Conservation (phyloP, 2,888 invertebrate genomes). For the Aplocera efformata region DNA sequence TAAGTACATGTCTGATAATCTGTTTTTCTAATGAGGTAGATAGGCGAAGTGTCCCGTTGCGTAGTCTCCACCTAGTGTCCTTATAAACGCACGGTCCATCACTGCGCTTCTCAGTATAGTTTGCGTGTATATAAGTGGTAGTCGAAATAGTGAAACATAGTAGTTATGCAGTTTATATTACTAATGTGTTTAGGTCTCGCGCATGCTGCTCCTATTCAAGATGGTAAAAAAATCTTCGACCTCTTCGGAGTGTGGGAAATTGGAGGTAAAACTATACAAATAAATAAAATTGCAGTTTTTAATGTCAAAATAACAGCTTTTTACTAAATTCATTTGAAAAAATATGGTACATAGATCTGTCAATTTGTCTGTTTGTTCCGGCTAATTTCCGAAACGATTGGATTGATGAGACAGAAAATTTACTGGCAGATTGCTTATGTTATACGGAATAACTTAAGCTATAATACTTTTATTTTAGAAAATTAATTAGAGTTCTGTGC, state of each 20-base stretch:
- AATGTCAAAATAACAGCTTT: no score
- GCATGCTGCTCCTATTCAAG: constrained; percentile 37
- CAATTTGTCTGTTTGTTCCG: no score
- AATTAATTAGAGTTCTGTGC: no score
- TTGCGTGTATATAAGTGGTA: constrained; percentile 26
- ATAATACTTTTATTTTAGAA: no score
- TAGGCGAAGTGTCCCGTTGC: constrained; percentile 48
- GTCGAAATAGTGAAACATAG: constrained; percentile 20
- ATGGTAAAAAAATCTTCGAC: constrained; percentile 26
- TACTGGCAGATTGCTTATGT: no score
- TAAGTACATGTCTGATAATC: constrained; percentile 48
- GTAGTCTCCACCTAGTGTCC: constrained; percentile 22
- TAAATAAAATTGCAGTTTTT: no score
- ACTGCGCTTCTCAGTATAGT: constrained; percentile 29
- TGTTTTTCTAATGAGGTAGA: constrained; percentile 64
- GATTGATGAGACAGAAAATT: no score
- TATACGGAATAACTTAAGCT: no score
- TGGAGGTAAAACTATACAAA: constrained; percentile 14
- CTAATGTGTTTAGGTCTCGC: constrained; percentile 26
- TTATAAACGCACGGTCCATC: constrained; percentile 35
- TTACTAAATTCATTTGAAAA: no score
- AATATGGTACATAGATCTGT: no score
- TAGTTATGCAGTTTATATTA: constrained; percentile 15
- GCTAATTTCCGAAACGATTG: no score
- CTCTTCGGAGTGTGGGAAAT: constrained; percentile 12